A percentile compares a stretch with the other conserved stretches of the same genome.
These are phyloP conservation scores for Chlamydotis undulata DNA, from an alignment of 2,113 vertebrate genomes.

Conservation along the genomic window DNA sequence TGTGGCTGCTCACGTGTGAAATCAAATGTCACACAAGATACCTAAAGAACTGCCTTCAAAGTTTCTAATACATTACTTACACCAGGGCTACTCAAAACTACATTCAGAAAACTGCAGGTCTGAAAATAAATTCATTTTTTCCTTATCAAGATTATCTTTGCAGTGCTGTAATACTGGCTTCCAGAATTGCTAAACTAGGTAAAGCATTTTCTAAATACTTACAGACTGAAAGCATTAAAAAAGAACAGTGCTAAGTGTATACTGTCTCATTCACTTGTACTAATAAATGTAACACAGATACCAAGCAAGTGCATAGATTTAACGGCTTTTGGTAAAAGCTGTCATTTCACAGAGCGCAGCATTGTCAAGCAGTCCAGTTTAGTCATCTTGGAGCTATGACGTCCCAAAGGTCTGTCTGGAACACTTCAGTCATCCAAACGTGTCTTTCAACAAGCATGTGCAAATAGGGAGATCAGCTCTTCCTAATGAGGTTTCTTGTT, in stretches of 20 bases:
- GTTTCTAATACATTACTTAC: neutral
- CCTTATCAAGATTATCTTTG: neutral
- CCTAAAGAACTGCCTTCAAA: neutral
- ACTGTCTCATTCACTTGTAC: neutral
- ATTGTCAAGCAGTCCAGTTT: neutral
- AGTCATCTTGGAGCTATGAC: neutral
- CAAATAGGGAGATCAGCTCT: neutral
- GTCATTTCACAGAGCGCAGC: neutral
- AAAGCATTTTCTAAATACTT: neutral
- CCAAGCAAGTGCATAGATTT: neutral
- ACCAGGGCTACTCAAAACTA: neutral
- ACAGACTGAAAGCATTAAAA: neutral
- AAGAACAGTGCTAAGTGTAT: neutral
- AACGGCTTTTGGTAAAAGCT: neutral
- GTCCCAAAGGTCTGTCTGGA: neutral
- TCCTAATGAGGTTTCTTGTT: neutral
- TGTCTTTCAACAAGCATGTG: neutral
- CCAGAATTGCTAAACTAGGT: neutral
- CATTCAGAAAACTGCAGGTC: neutral
- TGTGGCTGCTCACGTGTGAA: neutral
- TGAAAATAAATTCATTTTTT: neutral
- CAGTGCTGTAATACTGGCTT: neutral
- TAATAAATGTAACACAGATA: neutral
- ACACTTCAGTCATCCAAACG: neutral
- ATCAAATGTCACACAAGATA: neutral